Conservation (phyloP, 2,113 vertebrate species). For the Mesitornis unicolor region DNA sequence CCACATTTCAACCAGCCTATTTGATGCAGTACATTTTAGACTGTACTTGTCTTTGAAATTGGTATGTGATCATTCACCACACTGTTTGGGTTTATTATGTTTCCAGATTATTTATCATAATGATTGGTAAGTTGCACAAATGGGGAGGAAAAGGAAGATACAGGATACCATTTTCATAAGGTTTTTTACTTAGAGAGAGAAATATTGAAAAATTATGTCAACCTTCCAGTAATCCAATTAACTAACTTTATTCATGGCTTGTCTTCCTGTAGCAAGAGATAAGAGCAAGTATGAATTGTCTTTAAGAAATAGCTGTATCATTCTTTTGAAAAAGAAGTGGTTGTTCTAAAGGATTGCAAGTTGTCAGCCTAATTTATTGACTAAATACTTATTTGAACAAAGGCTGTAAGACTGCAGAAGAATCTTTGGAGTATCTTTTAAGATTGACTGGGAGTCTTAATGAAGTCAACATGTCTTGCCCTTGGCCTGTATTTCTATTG, state of each 20-base stretch:
- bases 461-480: background rate
- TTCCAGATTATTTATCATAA: background rate
- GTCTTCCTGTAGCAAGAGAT: background rate
- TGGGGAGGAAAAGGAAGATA: background rate
- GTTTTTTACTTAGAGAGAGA: background rate
- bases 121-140: background rate
- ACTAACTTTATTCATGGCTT: background rate
- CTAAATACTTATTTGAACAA: constrained; percentile 36
- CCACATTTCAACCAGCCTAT: background rate
- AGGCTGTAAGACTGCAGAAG: background rate
- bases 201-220: background rate
- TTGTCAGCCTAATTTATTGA: constrained; percentile 24
- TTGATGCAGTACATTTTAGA: background rate
- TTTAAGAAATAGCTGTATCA: background rate
- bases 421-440: constrained; percentile 36
- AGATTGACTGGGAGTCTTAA: constrained; percentile 42
- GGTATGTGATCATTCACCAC: background rate
- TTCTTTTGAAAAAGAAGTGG: background rate
- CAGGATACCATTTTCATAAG: background rate
- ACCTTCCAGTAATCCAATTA: background rate
- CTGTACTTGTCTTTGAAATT: background rate
- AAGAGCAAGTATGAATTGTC: background rate
- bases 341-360: background rate
- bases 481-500: background rate
- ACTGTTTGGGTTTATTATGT: background rate